These are phyloP conservation scores for Aythya baeri DNA, from an alignment of 2,113 vertebrate species.

Conservation along the genomic window DNA sequence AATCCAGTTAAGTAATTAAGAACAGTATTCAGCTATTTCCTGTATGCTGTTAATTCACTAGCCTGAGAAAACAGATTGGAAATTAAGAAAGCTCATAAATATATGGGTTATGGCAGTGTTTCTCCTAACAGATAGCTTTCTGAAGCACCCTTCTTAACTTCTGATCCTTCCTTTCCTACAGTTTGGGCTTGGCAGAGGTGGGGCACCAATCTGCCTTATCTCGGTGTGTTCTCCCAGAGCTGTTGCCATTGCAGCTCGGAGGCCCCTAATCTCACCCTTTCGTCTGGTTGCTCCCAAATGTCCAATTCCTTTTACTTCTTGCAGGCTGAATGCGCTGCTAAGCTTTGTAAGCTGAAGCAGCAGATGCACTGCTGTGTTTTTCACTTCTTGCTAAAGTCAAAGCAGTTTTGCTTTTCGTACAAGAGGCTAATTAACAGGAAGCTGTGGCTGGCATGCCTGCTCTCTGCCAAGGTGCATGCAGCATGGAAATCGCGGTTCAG, in stretches of 20 bases:
- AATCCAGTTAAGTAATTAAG: background rate
- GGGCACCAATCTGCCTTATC: background rate
- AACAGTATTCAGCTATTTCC: slow-evolving; percentile 43
- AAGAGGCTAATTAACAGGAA: background rate
- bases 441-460: background rate
- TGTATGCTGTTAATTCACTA: background rate
- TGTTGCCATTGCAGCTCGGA: rapidly evolving
- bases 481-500: rapidly evolving
- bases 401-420: background rate
- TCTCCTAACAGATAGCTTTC: background rate
- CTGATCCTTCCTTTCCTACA: background rate
- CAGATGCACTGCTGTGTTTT: background rate
- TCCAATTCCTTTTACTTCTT: background rate
- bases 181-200: background rate
- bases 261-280: background rate
- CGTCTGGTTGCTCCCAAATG: background rate
- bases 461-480: background rate
- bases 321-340: background rate
- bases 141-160: background rate
- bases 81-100: background rate
- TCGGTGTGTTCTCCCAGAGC: background rate
- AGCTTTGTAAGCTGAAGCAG: background rate
- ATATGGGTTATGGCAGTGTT: background rate
- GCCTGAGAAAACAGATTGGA: slow-evolving; percentile 9
- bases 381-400: background rate